Conservation (phyloP, 1,140 invertebrate genomes). For the Lordiphosa collinella region DNA sequence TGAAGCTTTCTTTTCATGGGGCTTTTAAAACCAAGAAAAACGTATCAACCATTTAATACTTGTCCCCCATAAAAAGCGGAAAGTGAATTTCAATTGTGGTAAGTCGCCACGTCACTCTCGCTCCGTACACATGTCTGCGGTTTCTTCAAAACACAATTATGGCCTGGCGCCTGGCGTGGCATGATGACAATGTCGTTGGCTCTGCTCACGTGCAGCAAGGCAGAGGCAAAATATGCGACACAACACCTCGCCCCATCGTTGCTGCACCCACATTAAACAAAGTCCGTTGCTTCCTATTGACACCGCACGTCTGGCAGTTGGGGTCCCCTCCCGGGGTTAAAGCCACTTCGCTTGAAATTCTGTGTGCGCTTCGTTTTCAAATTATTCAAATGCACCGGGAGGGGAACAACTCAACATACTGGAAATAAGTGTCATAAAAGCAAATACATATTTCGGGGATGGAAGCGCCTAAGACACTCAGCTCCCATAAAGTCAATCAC, state of each 20-base stretch:
- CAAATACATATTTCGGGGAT: conserved; percentile 10
- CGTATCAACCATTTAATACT: too few species aligned
- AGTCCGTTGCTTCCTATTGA: conserved; percentile 10
- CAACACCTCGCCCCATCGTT: conserved; percentile 2
- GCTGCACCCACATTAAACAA: conserved; percentile 26
- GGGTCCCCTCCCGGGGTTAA: neutral
- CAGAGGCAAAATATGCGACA: conserved; percentile 23
- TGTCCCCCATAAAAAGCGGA: too few species aligned
- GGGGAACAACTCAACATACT: neutral
- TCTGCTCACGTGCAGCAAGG: conserved; percentile 26
- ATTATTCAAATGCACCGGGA: conserved; percentile 45
- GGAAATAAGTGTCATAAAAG: conserved; percentile 19
- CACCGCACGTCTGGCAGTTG: conserved; percentile 5
- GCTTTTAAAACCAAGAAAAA: too few species aligned
- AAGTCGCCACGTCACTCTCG: conserved; percentile 2
- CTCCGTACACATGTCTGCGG: conserved; percentile 1
- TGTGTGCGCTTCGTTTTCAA: conserved; percentile 45
- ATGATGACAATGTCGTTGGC: conserved; percentile 10
- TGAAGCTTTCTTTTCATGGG: too few species aligned
- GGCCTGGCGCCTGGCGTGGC: conserved; percentile 24
- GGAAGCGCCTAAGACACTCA: conserved; percentile 11
- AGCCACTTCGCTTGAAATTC: conserved; percentile 39
- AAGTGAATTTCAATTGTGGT: too few species aligned
- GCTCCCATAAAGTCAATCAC: conserved; percentile 48
- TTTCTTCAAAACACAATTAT: conserved; percentile 13